phyloP scores from a whole-genome alignment of 2,888 invertebrate genomes.

The Sinopyrophorus schimmeli region DNA sequence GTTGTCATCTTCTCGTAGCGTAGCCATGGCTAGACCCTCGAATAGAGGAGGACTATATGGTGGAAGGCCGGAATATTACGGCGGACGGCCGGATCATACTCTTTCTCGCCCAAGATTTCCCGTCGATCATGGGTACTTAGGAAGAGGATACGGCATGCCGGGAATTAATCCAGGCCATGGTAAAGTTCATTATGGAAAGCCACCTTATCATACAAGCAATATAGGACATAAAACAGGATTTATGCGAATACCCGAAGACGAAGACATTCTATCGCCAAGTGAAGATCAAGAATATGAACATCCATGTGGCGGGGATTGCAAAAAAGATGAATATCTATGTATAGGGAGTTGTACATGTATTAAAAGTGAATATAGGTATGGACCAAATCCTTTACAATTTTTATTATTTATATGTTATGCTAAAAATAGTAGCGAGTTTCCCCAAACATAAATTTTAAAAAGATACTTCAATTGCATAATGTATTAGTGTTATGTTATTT shows the following conservation, averaged over 20 bases:
- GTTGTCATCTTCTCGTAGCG: constrained; percentile 27
- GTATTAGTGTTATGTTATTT: too few species aligned
- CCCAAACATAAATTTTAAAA: too few species aligned
- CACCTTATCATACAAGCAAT: constrained; percentile 24
- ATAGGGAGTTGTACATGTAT: constrained; percentile 70
- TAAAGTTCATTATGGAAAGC: constrained; percentile 39
- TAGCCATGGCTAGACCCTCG: constrained; percentile 19
- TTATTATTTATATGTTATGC: background rate
- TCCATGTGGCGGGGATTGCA: constrained; percentile 53
- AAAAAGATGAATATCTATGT: constrained; percentile 61
- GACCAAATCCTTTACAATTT: background rate
- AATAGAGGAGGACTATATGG: constrained; percentile 47
- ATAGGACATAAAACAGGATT: constrained; percentile 37
- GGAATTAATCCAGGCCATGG: constrained; percentile 30
- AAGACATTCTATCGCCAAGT: constrained; percentile 34
- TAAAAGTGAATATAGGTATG: constrained; percentile 47
- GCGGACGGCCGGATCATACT: constrained; percentile 42
- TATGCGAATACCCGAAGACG: constrained; percentile 50
- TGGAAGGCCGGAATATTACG: constrained; percentile 47
- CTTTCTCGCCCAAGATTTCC: constrained; percentile 37
- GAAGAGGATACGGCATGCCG: constrained; percentile 39
- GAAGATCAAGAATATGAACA: constrained; percentile 46
- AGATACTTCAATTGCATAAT: too few species aligned
- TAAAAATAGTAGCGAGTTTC: too few species aligned
- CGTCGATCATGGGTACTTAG: constrained; percentile 44